These are phyloP conservation scores for Listrodromus nycthemerus DNA, from an alignment of 2,888 invertebrate species.

Conservation along the genomic window DNA sequence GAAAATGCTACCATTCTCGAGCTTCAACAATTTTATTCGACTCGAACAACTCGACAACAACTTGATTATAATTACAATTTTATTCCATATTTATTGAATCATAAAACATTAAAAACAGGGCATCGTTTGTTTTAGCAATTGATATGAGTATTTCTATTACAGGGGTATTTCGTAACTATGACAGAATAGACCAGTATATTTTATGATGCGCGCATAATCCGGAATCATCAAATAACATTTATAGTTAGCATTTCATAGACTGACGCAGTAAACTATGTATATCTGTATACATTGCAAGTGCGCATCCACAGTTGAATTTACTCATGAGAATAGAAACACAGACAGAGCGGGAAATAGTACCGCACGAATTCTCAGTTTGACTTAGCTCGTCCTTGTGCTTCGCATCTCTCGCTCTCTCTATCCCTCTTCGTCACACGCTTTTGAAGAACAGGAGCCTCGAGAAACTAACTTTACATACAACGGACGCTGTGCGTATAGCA, in stretches of 20 bases:
- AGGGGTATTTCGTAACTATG: no score
- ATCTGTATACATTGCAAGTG: constrained; percentile 29
- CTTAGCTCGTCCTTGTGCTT: constrained; percentile 38
- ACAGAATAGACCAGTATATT: no score
- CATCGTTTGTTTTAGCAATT: no score
- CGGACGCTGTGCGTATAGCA: constrained; percentile 23
- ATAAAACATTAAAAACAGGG: no score
- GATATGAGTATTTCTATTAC: no score
- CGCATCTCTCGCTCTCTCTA: constrained; percentile 18
- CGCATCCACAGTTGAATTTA: constrained; percentile 58
- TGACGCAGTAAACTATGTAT: not conserved
- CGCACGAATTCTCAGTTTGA: constrained; percentile 46
- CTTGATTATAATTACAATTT: no score
- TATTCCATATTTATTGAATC: no score
- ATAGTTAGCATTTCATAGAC: constrained; percentile 30
- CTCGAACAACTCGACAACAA: no score
- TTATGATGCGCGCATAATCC: no score
- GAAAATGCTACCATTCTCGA: no score
- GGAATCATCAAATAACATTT: no score
- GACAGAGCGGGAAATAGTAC: not conserved
- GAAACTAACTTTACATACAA: constrained; percentile 66
- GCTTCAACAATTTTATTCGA: no score
- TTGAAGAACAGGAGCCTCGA: constrained; percentile 45
- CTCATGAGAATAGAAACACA: constrained; percentile 17
- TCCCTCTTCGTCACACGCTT: constrained; percentile 38